These are phyloP conservation scores for Microplitis demolitor DNA, from an alignment of 1,140 invertebrate species.

Conservation along the genomic window DNA sequence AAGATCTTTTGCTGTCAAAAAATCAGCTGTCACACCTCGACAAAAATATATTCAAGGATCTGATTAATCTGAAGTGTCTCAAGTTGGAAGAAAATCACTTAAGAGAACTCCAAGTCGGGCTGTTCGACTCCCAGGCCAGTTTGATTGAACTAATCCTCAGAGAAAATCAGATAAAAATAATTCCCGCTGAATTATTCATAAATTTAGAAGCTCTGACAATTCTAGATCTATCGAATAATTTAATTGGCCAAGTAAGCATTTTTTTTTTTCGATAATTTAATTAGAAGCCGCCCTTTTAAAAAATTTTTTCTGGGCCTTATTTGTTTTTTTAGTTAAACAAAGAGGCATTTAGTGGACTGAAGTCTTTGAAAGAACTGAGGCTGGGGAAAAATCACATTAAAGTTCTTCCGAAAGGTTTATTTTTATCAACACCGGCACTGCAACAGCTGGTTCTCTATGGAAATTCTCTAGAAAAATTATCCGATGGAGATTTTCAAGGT, in stretches of 20 bases:
- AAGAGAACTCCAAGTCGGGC: constrained; percentile 62
- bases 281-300: neutral
- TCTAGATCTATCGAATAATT: constrained; percentile 59
- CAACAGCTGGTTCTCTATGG: constrained; percentile 67
- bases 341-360: constrained; percentile 60
- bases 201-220: constrained; percentile 57
- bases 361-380: constrained; percentile 64
- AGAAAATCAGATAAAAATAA: constrained; percentile 63
- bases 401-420: constrained; percentile 59
- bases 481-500: constrained; percentile 62
- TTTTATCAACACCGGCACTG: constrained; percentile 56
- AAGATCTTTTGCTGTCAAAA: constrained; percentile 61
- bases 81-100: constrained; percentile 76
- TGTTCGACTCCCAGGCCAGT: constrained; percentile 60
- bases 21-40: constrained; percentile 58
- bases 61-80: constrained; percentile 68
- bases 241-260: constrained; percentile 58
- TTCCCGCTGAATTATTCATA: constrained; percentile 65
- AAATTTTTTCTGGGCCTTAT: neutral
- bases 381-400: constrained; percentile 66
- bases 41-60: constrained; percentile 67
- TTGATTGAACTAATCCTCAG: constrained; percentile 68
- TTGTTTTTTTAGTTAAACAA: constrained; percentile 49
- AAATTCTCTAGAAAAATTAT: constrained; percentile 65
- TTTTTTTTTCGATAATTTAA: neutral